Percentiles rank a stretch among this genome's conserved stretches.
phyloP scores from a whole-genome alignment of 2,113 vertebrate species.

The Seriola aureovittata region DNA sequence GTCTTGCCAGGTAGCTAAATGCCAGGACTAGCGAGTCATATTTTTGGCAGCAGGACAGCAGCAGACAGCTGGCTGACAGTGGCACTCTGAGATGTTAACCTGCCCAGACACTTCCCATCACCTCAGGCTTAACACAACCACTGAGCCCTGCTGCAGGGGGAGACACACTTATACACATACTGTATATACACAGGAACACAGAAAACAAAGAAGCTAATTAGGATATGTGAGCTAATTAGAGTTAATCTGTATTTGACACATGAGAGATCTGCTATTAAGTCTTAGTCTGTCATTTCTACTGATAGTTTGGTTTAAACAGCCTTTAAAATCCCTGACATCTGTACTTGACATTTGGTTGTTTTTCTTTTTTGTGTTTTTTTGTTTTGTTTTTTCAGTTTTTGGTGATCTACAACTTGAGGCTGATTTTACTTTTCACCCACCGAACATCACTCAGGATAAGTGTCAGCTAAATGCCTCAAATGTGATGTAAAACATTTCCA shows the following conservation, averaged over 20 bases:
- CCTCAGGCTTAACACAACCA: constrained; percentile 39
- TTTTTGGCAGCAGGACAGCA: constrained; percentile 56
- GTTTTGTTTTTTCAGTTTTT: neutral
- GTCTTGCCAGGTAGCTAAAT: constrained; percentile 22
- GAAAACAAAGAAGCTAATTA: neutral
- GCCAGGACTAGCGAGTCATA: constrained; percentile 44
- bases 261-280: no score
- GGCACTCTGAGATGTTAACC: constrained; percentile 50
- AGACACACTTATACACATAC: neutral
- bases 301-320: no score
- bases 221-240: neutral
- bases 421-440: neutral
- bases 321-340: no score
- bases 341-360: neutral
- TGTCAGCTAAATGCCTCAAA: constrained; percentile 36
- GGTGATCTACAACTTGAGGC: neutral
- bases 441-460: constrained; percentile 27
- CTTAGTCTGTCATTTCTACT: no score
- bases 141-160: neutral
- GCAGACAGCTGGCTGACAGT: constrained; percentile 63
- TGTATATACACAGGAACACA: neutral
- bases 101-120: constrained; percentile 53
- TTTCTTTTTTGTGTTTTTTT: neutral
- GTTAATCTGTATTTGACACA: neutral
- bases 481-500: constrained; percentile 38